Conservation (phyloP, 2,888 invertebrate genomes). For the Hirtodrosophila confusa region DNA sequence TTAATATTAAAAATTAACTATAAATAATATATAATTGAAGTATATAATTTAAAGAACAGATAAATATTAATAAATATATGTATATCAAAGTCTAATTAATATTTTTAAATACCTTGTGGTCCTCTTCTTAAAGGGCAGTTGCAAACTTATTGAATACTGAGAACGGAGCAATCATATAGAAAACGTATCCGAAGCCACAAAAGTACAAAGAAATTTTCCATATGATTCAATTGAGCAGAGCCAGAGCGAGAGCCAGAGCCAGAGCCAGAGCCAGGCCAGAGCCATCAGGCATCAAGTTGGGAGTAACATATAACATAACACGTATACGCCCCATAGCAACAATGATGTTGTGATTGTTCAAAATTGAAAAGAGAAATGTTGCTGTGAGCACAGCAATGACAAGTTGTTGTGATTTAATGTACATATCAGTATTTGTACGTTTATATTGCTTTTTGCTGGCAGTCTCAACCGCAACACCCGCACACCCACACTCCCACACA, state of each 20-base stretch:
- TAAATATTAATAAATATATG: no score
- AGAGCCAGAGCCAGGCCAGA: no score
- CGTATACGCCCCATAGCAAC: slow-evolving; percentile 46
- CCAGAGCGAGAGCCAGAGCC: no score
- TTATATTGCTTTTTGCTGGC: slow-evolving; percentile 60
- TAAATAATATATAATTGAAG: no score
- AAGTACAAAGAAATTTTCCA: slow-evolving; percentile 8
- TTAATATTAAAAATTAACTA: no score
- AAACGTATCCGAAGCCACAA: neutral
- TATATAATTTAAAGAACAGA: no score
- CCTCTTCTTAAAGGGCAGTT: no score
- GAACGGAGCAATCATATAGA: no score
- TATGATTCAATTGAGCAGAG: slow-evolving; percentile 29
- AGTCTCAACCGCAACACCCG: slow-evolving; percentile 19
- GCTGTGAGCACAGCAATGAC: slow-evolving; percentile 47
- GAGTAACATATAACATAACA: slow-evolving; percentile 18
- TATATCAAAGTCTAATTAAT: no score
- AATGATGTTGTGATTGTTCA: slow-evolving; percentile 62
- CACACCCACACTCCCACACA: slow-evolving; percentile 7
- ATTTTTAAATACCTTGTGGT: no score
- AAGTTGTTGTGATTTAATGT: slow-evolving; percentile 71
- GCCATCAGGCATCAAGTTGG: neutral
- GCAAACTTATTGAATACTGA: no score
- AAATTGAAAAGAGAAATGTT: slow-evolving; percentile 60
- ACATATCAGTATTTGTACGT: slow-evolving; percentile 62